Conservation (phyloP, 2,888 invertebrate genomes). For the Beris chalybata region DNA sequence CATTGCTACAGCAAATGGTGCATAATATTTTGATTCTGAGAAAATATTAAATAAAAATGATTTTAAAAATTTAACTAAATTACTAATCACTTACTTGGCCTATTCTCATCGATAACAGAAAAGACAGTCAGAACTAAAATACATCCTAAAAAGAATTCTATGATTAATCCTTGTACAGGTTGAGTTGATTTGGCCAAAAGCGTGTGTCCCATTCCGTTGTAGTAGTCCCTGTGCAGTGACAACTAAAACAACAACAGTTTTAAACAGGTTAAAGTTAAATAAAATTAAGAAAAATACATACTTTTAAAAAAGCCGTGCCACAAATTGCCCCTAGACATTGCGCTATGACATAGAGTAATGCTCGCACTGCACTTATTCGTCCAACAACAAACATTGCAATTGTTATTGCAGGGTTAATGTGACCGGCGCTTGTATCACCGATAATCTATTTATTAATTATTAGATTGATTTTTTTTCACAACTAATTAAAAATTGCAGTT, state of each 20-base stretch:
- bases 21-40: too few species aligned
- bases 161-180: conserved; percentile 79
- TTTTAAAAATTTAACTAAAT: too few species aligned
- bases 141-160: conserved; percentile 89
- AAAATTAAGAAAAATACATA: conserved; percentile 45
- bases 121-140: conserved; percentile 88
- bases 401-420: conserved; percentile 93
- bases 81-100: conserved; percentile 46
- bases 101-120: conserved; percentile 64
- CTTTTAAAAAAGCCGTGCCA: conserved; percentile 73
- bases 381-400: conserved; percentile 76
- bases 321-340: conserved; percentile 83
- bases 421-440: conserved; percentile 86
- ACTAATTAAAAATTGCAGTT: background rate
- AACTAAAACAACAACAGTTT: too few species aligned
- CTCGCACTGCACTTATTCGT: conserved; percentile 73
- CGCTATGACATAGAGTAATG: conserved; percentile 75
- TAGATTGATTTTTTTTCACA: background rate
- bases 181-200: conserved; percentile 63
- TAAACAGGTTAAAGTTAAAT: too few species aligned
- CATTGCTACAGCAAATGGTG: conserved; percentile 76
- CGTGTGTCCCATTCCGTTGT: conserved; percentile 71
- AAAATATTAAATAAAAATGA: too few species aligned
- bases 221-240: conserved; percentile 59
- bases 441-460: conserved; percentile 50